Evolutionary conservation across 2,113 vertebrate genomes (phyloP).

Genomic region (Lophochroa leadbeateri): DNA sequence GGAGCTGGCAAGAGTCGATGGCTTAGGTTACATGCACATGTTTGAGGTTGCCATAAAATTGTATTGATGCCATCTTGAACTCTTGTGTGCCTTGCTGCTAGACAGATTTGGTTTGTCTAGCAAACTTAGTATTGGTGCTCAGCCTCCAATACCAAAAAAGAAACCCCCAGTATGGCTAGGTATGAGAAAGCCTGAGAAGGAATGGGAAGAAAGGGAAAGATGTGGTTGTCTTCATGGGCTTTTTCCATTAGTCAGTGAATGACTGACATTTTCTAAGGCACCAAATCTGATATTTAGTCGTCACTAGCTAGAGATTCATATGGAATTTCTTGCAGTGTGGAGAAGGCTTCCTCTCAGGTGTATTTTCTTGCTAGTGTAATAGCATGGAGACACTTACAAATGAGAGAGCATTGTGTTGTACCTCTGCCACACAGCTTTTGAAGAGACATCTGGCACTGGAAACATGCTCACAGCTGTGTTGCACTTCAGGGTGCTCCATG

Average conservation of each 20-base stretch:
- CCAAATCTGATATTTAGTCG: background rate
- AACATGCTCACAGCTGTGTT: background rate
- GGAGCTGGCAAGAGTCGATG: background rate
- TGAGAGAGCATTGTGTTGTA: background rate
- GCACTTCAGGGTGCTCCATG: slow-evolving; percentile 21
- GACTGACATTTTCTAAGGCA: background rate
- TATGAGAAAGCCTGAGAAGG: background rate
- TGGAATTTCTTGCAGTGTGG: background rate
- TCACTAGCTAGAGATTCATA: background rate
- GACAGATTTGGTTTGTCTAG: background rate
- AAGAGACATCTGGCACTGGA: background rate
- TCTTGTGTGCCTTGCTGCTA: background rate
- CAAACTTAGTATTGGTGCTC: background rate
- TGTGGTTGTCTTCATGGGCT: background rate
- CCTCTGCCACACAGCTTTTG: background rate
- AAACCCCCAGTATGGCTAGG: background rate
- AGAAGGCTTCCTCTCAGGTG: background rate
- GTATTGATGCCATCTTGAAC: background rate
- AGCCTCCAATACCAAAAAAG: background rate
- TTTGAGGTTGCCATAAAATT: background rate
- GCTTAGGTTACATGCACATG: background rate
- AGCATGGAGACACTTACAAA: background rate
- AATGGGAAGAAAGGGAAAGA: background rate
- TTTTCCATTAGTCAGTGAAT: background rate
- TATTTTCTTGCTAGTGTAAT: background rate